Conservation (phyloP, 2,797 vertebrate genomes). For the Galago senegalensis region DNA sequence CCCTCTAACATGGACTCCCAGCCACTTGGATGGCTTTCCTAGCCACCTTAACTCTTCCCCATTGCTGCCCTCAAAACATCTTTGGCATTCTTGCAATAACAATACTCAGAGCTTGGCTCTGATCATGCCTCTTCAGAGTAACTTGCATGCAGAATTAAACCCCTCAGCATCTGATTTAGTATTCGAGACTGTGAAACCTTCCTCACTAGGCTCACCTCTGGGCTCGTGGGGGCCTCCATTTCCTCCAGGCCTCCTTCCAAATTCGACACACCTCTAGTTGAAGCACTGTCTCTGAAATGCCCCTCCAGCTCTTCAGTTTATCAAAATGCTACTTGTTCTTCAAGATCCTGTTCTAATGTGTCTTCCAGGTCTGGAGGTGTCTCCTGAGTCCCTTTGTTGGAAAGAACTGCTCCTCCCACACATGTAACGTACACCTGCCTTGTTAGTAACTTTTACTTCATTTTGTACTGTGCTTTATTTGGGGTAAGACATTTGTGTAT, state of each 20-base stretch:
- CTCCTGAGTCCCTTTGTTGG: background rate
- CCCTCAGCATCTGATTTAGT: background rate
- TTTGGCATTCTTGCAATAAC: background rate
- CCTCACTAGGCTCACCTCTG: background rate
- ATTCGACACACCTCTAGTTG: background rate
- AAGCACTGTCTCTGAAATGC: background rate
- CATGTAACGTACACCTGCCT: background rate
- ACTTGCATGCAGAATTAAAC: background rate
- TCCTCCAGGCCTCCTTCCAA: background rate
- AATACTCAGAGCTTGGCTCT: background rate
- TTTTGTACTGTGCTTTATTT: slow-evolving; percentile 13
- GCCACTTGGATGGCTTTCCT: background rate
- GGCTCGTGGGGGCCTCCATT: background rate
- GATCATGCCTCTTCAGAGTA: background rate
- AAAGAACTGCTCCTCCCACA: background rate
- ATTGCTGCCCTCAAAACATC: background rate
- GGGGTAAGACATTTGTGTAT: background rate
- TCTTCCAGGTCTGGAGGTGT: background rate
- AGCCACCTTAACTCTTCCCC: background rate
- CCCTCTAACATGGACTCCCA: background rate
- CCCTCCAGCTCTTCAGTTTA: background rate
- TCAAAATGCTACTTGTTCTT: background rate
- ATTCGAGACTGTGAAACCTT: background rate
- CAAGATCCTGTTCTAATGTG: background rate
- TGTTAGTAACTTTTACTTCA: background rate